Percentiles rank a stretch among this genome's conserved stretches.
Evolutionary conservation across 1,140 invertebrate species (phyloP).

Genomic region (Penaeus chinensis): DNA sequence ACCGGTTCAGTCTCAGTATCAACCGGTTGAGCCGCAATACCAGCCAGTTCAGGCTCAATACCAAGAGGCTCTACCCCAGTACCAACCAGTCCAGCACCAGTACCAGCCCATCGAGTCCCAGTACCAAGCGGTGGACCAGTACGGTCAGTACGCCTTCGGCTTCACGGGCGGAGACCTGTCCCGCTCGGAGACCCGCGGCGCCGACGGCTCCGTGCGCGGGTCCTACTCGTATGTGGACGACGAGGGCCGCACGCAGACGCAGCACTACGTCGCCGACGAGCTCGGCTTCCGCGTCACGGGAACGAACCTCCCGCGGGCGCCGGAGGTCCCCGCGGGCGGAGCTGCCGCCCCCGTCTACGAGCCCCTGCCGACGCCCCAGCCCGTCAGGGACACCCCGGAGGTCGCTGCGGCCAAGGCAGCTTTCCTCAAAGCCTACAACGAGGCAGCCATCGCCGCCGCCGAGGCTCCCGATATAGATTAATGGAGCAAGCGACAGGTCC

Average conservation of each 20-base stretch:
- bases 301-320: slow-evolving; percentile 62
- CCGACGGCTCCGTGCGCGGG: slow-evolving; percentile 68
- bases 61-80: no score
- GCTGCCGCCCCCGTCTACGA: slow-evolving; percentile 41
- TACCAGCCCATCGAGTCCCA: slow-evolving; percentile 17
- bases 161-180: slow-evolving; percentile 53
- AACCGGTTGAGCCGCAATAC: no score
- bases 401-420: slow-evolving; percentile 37
- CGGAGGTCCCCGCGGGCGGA: slow-evolving; percentile 32
- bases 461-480: neutral
- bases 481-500: no score
- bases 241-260: slow-evolving; percentile 56
- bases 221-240: slow-evolving; percentile 69
- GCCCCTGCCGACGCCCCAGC: slow-evolving; percentile 1
- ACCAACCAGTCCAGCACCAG: no score
- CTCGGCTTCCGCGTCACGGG: slow-evolving; percentile 64
- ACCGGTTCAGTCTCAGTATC: no score
- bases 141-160: slow-evolving; percentile 62
- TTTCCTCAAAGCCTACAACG: neutral
- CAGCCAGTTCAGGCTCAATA: no score
- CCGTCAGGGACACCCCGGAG: slow-evolving; percentile 39
- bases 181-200: slow-evolving; percentile 47
- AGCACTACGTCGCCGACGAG: slow-evolving; percentile 64
- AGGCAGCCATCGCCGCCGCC: slow-evolving; percentile 22
- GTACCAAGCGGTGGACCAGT: slow-evolving; percentile 64